These are phyloP conservation scores for Acridotheres tristis DNA, from an alignment of 2,797 vertebrate genomes.

Conservation along the genomic window DNA sequence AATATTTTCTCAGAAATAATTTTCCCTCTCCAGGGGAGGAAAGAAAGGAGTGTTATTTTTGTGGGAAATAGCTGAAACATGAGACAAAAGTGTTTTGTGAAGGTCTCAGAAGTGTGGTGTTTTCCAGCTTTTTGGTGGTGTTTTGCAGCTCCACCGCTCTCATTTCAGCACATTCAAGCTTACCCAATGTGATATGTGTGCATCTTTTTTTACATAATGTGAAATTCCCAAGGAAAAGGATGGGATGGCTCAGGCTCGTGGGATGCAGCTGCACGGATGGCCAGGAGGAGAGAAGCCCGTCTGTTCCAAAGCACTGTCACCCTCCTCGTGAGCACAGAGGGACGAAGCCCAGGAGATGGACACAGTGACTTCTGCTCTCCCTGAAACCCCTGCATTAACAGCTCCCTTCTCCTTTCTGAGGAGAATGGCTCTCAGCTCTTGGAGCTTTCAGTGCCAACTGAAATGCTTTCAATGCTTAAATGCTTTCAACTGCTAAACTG, in stretches of 20 bases:
- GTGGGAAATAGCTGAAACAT: neutral
- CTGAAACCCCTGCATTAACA: neutral
- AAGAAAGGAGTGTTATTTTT: neutral
- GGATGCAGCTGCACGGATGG: neutral
- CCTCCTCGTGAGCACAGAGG: fast-evolving
- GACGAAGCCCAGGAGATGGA: fast-evolving
- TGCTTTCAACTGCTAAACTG: neutral
- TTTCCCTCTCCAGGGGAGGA: neutral
- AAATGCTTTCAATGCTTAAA: no score
- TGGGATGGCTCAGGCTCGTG: neutral
- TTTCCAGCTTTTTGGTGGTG: neutral
- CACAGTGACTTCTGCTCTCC: neutral
- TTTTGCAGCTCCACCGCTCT: neutral
- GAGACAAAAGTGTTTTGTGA: neutral
- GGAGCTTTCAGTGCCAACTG: neutral
- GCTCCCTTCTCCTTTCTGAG: neutral
- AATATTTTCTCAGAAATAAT: neutral
- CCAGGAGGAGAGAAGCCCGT: neutral
- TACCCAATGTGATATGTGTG: neutral
- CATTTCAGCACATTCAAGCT: neutral
- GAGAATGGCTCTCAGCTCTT: neutral
- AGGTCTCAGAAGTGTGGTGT: neutral
- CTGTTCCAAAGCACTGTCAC: neutral
- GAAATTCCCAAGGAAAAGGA: neutral
- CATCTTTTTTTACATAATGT: neutral